These are phyloP conservation scores for Podarcis muralis DNA, from an alignment of 2,113 vertebrate species.

Conservation along the genomic window DNA sequence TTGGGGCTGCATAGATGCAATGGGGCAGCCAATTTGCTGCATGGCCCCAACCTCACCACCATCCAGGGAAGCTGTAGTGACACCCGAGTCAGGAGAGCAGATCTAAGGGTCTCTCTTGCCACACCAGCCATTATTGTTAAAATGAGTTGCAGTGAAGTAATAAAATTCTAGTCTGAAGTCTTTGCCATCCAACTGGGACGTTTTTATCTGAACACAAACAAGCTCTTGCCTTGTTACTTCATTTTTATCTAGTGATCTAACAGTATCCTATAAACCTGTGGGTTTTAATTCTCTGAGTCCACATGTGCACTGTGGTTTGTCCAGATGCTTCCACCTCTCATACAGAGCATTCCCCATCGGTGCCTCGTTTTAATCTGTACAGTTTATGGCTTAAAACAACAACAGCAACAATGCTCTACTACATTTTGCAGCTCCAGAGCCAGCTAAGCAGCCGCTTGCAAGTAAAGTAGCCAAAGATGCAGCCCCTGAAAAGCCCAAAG, in stretches of 20 bases:
- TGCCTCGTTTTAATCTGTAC: not conserved
- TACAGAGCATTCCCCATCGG: not conserved
- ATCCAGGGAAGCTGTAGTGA: no score
- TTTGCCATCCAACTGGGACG: not conserved
- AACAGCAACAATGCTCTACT: not conserved
- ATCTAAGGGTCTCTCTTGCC: no score
- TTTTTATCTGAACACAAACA: not conserved
- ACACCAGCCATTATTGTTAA: not conserved
- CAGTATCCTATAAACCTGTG: not conserved
- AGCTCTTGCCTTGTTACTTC: not conserved
- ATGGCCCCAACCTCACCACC: no score
- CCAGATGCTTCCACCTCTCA: not conserved
- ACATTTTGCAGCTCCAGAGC: constrained; percentile 57
- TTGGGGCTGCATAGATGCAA: no score
- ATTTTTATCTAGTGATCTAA: not conserved
- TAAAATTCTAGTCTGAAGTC: not conserved
- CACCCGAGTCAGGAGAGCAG: no score
- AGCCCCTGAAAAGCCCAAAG: constrained; percentile 61
- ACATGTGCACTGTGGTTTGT: not conserved
- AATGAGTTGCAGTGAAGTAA: not conserved
- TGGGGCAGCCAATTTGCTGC: no score
- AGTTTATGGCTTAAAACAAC: not conserved
- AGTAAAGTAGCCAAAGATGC: constrained; percentile 35
- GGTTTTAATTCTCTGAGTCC: not conserved
- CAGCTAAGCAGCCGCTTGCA: constrained; percentile 48